Evolutionary conservation across 2,797 vertebrate species (phyloP), one percentile per base, ranked within the genome.

Genomic region (Chelon auratus): DNA sequence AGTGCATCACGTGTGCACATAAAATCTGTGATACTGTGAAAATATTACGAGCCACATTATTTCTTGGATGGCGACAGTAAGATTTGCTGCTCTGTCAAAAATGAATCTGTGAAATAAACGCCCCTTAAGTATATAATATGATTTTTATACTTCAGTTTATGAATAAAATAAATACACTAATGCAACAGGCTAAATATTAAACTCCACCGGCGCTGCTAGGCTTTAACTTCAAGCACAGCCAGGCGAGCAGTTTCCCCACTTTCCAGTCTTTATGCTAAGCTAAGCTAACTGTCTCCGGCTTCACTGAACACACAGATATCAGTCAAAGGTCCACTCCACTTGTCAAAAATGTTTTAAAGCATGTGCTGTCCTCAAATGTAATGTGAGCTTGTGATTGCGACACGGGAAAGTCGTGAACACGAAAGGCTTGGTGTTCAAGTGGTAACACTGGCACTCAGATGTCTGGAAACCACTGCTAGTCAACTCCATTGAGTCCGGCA

Each of bases 261-360:
- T 18, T 71, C 17, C 15, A 14, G 50, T 57, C 11, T 47, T 53
- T 18, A 13, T 12, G 24, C 13, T 53, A 17, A 47, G 12, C 39
- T 59, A 33, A 56, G 12, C 39, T 59, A 33, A 63, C 0, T 37
- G 3, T 10, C 9, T 52, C 15, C 13, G 2, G 0, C 15, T n/a
- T 62, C 50, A 18, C 26, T 18, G 6, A 54, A 22, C 8, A 2
- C 3, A 9, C 12, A 36, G 11, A 2, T 13, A 51, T 55, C 37
- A 42, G 14, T 40, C 5, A 68, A 43, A 60, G 18, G 24, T 64
- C 5, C 15, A 42, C 24, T 76, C 30, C 52, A 64, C 7, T 30
- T 30, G 14, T 12, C 5, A 59, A 45, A 56, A 51, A 22, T 17
- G 9, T 18, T 9, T 62, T 54, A 5, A 75, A 64, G 24, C 43